Conservation (phyloP, 2,797 vertebrate species). For the Crocodylus rhombifer region DNA sequence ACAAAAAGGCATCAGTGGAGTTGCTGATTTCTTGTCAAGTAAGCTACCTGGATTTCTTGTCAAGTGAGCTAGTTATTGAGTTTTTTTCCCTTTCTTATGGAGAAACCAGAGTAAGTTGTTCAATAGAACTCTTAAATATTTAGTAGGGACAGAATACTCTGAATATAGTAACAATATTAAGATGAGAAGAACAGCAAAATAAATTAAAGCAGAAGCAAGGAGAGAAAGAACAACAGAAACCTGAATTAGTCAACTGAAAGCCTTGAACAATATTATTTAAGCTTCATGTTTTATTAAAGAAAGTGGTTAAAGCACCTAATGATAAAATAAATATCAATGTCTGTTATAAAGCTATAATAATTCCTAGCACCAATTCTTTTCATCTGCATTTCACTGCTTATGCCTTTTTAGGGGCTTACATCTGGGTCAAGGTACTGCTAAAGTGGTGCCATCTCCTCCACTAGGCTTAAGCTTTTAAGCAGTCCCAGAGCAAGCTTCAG, state of each 20-base stretch:
- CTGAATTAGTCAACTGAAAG: neutral
- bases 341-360: neutral
- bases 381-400: constrained; percentile 19
- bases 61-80: constrained; percentile 58
- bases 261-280: neutral
- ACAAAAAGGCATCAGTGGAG: constrained; percentile 25
- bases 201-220: constrained; percentile 3
- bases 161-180: constrained; percentile 4
- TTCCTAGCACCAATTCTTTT: neutral
- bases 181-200: constrained; percentile 41
- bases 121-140: constrained; percentile 67
- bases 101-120: constrained; percentile 58
- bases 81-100: constrained; percentile 41
- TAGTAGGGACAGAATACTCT: constrained; percentile 37
- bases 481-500: constrained; percentile 40
- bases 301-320: neutral
- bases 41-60: constrained; percentile 33
- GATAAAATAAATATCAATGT: neutral
- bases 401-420: neutral
- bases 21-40: constrained; percentile 56
- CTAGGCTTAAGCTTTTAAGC: constrained; percentile 49
- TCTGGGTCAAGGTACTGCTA: constrained; percentile 36
- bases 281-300: neutral
- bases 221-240: neutral
- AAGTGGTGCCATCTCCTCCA: constrained; percentile 12